Evolutionary conservation across 2,888 invertebrate genomes (phyloP), one percentile per base, ranked within the genome.

Genomic region (Ormyrus nitidulus): DNA sequence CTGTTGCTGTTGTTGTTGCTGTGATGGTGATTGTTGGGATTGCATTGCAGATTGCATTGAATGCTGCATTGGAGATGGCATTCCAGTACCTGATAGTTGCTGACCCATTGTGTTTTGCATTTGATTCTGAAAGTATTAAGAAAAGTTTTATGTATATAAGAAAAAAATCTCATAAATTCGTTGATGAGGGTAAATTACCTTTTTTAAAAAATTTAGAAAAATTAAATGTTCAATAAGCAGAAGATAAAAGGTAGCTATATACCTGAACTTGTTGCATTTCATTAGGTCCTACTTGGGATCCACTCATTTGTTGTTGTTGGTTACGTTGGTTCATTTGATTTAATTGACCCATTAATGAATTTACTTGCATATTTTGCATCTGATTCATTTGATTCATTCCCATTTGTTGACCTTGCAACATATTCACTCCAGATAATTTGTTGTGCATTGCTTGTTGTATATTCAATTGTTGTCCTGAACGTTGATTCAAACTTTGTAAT

Each of bases 401-500:
- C 69, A 81, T 76, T 51, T 77, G 88, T 85, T 91, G 92, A 48
- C 88, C 88, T 48, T 90, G 86, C 86, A 91, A 92, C 89, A 91
- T 89, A 10, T 87, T 87, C 85, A 91, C 90, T 71, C 89, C 88
- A 69, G 91, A 91, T 81, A 93, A 91, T 86, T 93, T 93, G 82
- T 92, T 93, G 81, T 93, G 93, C 83, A 94, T 87, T 6, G 90
- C 88, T 83, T 92, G 93, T 59, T 81, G 80, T 91, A 93, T 93
- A 81, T 92, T 92, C 87, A 94, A 91, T 71, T 92, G 92, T 48
- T 91, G 92, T 65, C 90, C 91, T 89, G 92, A 94, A 51, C 95
- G 92, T 83, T 95, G 95, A 86, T 95, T 96, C 54, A 96, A 90
- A 0, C 95, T 95, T 90, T 96, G 96, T 2, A 96, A 91, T 51